A percentile compares a stretch with the other conserved stretches of the same genome.
phyloP scores from a whole-genome alignment of 2,888 invertebrate species.

The Erebia epiphron region DNA sequence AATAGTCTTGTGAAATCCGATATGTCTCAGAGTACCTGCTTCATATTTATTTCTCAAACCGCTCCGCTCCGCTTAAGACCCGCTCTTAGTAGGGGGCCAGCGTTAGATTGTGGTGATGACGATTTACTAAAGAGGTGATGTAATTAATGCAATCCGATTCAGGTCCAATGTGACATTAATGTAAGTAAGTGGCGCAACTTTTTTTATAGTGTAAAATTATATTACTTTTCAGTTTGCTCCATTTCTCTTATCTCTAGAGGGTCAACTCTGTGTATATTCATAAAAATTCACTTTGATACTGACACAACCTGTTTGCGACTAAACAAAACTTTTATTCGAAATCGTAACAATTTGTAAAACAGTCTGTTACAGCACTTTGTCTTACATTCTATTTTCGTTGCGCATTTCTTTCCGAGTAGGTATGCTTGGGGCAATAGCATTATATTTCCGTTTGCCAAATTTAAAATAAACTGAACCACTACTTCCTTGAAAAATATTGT shows the following conservation, averaged over 20 bases:
- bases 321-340: conserved; percentile 19
- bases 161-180: too few relatives aligned
- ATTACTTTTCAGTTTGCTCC: neutral
- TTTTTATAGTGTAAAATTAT: too few relatives aligned
- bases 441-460: conserved; percentile 34
- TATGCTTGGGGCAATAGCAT: conserved; percentile 39
- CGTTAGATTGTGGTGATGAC: too few relatives aligned
- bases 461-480: conserved; percentile 13
- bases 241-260: neutral
- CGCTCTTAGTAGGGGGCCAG: too few relatives aligned
- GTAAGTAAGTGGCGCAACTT: too few relatives aligned
- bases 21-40: too few relatives aligned
- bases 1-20: too few relatives aligned
- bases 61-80: too few relatives aligned
- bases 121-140: too few relatives aligned
- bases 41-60: too few relatives aligned
- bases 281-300: conserved; percentile 7
- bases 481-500: conserved; percentile 2
- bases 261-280: neutral
- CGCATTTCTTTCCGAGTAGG: conserved; percentile 37
- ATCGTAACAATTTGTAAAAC: conserved; percentile 17
- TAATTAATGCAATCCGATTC: too few relatives aligned
- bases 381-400: conserved; percentile 21
- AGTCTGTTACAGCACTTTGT: conserved; percentile 14
- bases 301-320: conserved; percentile 14